phyloP scores from a whole-genome alignment of 2,888 invertebrate genomes.

The Cantharis rustica region DNA sequence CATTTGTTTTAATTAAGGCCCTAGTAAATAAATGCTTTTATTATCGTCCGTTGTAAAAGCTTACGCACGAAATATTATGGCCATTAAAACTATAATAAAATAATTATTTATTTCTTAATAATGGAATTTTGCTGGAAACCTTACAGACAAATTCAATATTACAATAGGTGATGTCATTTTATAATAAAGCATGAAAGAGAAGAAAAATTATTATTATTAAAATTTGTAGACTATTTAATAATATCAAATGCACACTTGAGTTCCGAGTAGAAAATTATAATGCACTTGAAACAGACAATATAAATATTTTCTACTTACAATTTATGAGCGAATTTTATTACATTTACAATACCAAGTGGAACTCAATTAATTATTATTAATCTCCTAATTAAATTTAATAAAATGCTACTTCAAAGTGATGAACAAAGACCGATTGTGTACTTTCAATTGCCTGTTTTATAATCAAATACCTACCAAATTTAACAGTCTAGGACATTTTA shows the following conservation, averaged over 20 bases:
- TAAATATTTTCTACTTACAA: no score
- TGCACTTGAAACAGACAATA: no score
- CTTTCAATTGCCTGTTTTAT: no score
- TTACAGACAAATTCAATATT: not conserved
- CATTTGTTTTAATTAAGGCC: not conserved
- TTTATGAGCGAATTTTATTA: no score
- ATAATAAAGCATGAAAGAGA: not conserved
- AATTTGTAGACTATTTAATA: not conserved
- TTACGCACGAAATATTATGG: not conserved
- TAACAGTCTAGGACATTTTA: no score
- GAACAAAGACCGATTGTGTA: no score
- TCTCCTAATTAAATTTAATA: no score
- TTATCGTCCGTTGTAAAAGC: not conserved
- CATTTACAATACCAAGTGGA: no score
- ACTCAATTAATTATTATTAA: no score
- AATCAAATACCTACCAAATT: no score
- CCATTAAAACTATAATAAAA: not conserved
- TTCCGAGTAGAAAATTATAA: no score
- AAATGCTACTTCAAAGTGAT: no score
- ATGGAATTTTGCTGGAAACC: not conserved
- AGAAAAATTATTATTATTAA: not conserved
- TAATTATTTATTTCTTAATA: not conserved
- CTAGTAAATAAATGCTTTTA: not conserved
- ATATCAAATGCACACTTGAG: not conserved
- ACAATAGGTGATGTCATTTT: not conserved